A percentile compares a stretch with the other conserved stretches of the same genome.
Conservation (phyloP, 2,113 vertebrate genomes). For the Bungarus multicinctus region DNA sequence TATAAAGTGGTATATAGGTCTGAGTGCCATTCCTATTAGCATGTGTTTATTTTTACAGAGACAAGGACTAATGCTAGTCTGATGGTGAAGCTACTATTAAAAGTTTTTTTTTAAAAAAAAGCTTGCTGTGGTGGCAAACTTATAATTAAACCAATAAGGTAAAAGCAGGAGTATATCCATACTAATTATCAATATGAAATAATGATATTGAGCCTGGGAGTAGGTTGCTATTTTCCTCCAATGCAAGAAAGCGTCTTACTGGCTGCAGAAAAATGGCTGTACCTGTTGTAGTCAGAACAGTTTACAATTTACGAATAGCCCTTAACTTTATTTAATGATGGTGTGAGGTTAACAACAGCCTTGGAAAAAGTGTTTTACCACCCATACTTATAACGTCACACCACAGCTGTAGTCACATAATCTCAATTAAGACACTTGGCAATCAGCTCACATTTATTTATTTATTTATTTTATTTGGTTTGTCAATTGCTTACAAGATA, state of each 20-base stretch:
- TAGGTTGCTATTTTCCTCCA: neutral
- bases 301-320: neutral
- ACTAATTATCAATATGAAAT: neutral
- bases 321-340: neutral
- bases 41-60: neutral
- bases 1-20: neutral
- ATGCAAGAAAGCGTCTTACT: neutral
- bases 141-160: neutral
- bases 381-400: neutral
- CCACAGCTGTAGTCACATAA: neutral
- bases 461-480: too few relatives aligned
- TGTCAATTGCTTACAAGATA: too few relatives aligned
- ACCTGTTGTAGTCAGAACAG: neutral
- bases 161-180: neutral
- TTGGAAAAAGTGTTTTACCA: neutral
- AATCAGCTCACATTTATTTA: neutral
- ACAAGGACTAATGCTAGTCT: neutral
- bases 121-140: neutral
- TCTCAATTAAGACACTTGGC: neutral
- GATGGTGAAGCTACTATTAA: neutral
- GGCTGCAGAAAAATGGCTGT: neutral
- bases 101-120: neutral
- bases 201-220: neutral
- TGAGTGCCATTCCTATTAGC: neutral
- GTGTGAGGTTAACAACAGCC: neutral